Conservation (phyloP, 2,113 vertebrate genomes). For the Sinocyclocheilus rhinocerous region DNA sequence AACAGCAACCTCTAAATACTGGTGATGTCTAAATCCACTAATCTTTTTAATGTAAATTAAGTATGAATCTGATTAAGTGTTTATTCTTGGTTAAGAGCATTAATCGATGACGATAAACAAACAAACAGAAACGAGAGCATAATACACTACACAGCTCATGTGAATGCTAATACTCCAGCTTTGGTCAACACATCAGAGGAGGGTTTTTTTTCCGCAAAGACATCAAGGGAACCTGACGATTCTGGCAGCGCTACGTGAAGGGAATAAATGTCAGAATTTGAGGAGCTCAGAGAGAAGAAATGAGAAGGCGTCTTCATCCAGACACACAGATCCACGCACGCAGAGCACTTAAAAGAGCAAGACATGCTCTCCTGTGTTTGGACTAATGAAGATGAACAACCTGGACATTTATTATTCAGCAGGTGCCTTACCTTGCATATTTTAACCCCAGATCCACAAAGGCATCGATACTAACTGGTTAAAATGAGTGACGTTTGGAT, state of each 20-base stretch:
- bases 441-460: slow-evolving; percentile 36
- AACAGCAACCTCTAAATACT: slow-evolving; percentile 4
- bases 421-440: slow-evolving; percentile 21
- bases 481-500: slow-evolving; percentile 42
- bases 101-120: background rate
- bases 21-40: background rate
- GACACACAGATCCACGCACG: slow-evolving; percentile 29
- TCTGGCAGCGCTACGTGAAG: slow-evolving; percentile 57
- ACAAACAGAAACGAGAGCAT: background rate
- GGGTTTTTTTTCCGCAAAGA: slow-evolving; percentile 52
- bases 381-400: slow-evolving; percentile 56
- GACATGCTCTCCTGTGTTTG: slow-evolving; percentile 32
- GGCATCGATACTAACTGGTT: slow-evolving; percentile 23
- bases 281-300: slow-evolving; percentile 46
- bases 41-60: background rate
- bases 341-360: slow-evolving; percentile 40
- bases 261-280: slow-evolving; percentile 59
- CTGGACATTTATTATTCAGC: slow-evolving; percentile 49
- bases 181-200: slow-evolving; percentile 72
- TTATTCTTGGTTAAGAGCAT: background rate
- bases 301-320: slow-evolving; percentile 24
- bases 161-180: slow-evolving; percentile 58
- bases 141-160: background rate
- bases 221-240: slow-evolving; percentile 67
- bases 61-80: background rate